Evolutionary conservation across 2,888 invertebrate genomes (phyloP), one percentile per base, ranked within the genome.

Genomic region (Netelia inedita): DNA sequence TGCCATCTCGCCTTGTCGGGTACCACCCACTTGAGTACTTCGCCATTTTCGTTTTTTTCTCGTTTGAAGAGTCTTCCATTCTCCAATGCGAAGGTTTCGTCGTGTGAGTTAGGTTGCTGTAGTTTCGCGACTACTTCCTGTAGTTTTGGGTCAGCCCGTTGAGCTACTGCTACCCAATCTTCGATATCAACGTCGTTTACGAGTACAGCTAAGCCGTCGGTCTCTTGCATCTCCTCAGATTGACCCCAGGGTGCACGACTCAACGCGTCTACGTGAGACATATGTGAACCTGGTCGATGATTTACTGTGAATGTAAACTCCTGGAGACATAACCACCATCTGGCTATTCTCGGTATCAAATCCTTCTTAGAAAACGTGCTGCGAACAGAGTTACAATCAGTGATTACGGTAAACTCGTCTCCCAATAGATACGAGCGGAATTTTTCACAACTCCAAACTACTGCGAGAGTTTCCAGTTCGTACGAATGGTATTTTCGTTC

Each of bases 401-500:
- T 82, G 11, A 82, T 46, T 14, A 82, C 50, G 10, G 88, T 89
- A 75, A 93, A 93, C 5, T 74, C 21, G 2, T 88, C 86, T 2
- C 90, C 91, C 8, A 91, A 81, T 0, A 93, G 59, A 79, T 93
- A 93, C 0, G 87, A 87, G 10, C 92, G 86, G 81, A 93, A 93
- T 76, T 91, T 90, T 16, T 88, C 82, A 1, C 93, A 61, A 14
- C 89, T 87, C 79, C 88, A 90, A 0, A 93, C 90, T 0, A 93
- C 89, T 0, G 93, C 92, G 23, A 94, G 83, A 3, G 89, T 89
- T 76, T 94, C 92, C 16, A 91, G 75, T 57, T 94, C 93, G 43
- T 91, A 91, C 0, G 90, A 90, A 55, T 91, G 91, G 50, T 91
- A 93, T 53, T 89, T 90, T 41, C 74, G 68, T 85, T 94, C 94